A percentile compares a stretch with the other conserved stretches of the same genome.
Conservation (phyloP, 2,797 vertebrate species). For the Halcyon chelicuti region DNA sequence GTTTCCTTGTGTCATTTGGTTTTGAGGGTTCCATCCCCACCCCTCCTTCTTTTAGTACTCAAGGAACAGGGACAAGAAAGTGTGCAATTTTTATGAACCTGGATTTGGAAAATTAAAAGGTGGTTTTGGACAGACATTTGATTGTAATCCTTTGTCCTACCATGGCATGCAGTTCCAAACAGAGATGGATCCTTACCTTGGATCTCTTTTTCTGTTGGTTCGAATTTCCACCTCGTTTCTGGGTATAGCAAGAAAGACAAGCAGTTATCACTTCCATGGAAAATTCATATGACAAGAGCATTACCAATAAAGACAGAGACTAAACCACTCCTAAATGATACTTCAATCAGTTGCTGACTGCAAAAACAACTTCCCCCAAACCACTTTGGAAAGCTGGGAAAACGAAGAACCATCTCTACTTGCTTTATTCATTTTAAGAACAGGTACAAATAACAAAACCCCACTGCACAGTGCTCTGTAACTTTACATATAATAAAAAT, state of each 20-base stretch:
- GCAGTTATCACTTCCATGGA: neutral
- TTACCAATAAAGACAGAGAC: neutral
- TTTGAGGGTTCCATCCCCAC: rapidly evolving
- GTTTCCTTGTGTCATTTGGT: neutral
- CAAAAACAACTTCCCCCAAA: conserved; percentile 2
- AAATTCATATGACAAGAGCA: neutral
- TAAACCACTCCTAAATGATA: neutral
- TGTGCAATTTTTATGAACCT: rapidly evolving
- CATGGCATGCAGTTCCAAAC: neutral
- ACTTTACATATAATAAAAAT: neutral
- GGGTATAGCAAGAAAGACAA: conserved; percentile 39
- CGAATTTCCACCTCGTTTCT: conserved; percentile 84
- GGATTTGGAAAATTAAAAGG: neutral
- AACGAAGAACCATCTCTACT: neutral
- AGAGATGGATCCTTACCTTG: conserved; percentile 82
- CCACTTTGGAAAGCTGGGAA: neutral
- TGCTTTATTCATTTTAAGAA: neutral
- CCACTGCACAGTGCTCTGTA: neutral
- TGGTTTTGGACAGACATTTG: neutral
- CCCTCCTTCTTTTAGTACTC: rapidly evolving
- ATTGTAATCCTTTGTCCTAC: neutral
- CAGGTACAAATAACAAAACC: neutral
- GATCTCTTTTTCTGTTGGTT: conserved; percentile 89
- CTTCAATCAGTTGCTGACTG: neutral
- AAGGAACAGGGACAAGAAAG: neutral